Conservation (phyloP, 1,140 invertebrate species). For the Drosophila tropicalis region DNA sequence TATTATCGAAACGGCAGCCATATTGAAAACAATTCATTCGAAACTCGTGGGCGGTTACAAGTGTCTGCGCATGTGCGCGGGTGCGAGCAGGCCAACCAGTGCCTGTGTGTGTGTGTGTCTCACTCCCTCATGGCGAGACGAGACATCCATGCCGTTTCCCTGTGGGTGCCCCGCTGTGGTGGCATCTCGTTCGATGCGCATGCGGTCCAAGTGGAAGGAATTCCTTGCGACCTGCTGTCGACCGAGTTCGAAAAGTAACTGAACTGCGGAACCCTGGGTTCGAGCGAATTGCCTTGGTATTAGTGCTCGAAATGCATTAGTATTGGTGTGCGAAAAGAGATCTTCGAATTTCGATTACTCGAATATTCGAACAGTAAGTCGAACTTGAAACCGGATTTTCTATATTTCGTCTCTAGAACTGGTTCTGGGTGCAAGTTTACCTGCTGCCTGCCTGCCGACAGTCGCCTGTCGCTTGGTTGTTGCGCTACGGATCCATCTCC, state of each 20-base stretch:
- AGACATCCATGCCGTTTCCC: slow-evolving; percentile 14
- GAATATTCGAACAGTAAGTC: slow-evolving; percentile 49
- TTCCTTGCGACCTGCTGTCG: slow-evolving; percentile 44
- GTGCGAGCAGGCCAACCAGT: slow-evolving; percentile 65
- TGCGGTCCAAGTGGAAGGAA: slow-evolving; percentile 42
- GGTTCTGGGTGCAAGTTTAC: slow-evolving; percentile 59
- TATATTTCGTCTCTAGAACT: slow-evolving; percentile 35
- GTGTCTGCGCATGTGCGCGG: slow-evolving; percentile 55
- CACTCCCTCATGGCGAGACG: slow-evolving; percentile 1
- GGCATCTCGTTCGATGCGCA: slow-evolving; percentile 32
- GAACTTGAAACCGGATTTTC: slow-evolving; percentile 62
- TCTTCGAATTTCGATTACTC: slow-evolving; percentile 63
- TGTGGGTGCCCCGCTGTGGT: background rate
- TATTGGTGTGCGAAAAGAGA: slow-evolving; percentile 60
- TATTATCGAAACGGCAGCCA: slow-evolving; percentile 68
- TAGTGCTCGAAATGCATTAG: slow-evolving; percentile 18
- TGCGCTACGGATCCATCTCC: slow-evolving; percentile 5
- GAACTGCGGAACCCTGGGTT: slow-evolving; percentile 49
- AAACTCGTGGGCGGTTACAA: slow-evolving; percentile 74
- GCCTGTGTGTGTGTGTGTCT: slow-evolving; percentile 2
- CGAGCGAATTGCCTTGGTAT: background rate
- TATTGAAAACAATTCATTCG: slow-evolving; percentile 83
- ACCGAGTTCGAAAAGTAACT: slow-evolving; percentile 62
- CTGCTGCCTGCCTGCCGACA: slow-evolving; percentile 41
- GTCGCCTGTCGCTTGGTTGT: slow-evolving; percentile 4